Base-by-base conservation (phyloP, 2,113 vertebrate species). In the Odocoileus hemionus region DNA sequence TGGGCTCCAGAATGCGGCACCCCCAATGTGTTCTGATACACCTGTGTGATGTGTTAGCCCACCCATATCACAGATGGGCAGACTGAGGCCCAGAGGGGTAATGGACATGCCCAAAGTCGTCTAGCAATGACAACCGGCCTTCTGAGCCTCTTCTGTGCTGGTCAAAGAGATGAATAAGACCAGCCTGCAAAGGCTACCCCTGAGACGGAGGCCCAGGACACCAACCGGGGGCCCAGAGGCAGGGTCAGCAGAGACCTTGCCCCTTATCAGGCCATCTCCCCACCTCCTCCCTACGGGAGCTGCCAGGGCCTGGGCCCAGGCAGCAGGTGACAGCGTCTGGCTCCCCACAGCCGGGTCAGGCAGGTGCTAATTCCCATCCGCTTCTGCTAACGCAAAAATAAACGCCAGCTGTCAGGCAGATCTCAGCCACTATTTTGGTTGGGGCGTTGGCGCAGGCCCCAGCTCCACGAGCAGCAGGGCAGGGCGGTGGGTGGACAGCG, bases 291-390 rank as follows among this genome's bases (percentile, higher is more conserved):
- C 61, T 2, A 12, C 3, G 0, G 74, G 45, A 92, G 95, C 64
- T 28, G 86, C 61, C 58, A 47, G 94, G 84, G 89, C 70, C 85
- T 1, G 1, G 45, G 85, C 96, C 96, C 67, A 47, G 79, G 96
- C 96, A 86, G 97, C 97, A 98, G 97, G 97, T 98, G 98, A 96
- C n/a, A 19, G 95, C 1, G 91, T 97, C 97, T 98, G 95, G 95
- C 96, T 90, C 7, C 8, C 80, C 17, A 23, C 30, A 30, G 96
- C 95, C 5, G 5, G 94, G 94, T 88, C 92, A 79, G 97, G 95
- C 98, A 98, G 98, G 97, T 98, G 98, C 97, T 96, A 95, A 95
- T 88, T 95, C 96, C 96, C 92, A 16, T 97, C 93, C 78, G 33
- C 83, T 97, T 92, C 94, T 96, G 97, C 80, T 88, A 87, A 95